Base-by-base conservation (phyloP, 2,113 vertebrate species). In the Cebus imitator region DNA sequence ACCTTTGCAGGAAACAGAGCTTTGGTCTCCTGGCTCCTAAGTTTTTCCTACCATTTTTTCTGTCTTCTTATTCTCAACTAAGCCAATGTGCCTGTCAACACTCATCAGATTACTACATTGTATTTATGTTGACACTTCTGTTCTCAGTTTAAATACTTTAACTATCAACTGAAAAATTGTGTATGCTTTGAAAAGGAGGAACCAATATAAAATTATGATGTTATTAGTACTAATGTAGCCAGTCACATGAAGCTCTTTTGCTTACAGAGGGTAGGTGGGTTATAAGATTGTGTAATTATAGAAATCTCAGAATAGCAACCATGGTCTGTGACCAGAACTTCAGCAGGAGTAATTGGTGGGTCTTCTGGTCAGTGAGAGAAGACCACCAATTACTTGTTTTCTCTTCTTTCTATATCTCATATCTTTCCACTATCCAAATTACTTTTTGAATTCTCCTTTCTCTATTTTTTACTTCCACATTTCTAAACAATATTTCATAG, bases 71-170 rank as follows among this genome's bases (percentile, higher is more conserved):
- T n/a, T 92, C 32, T 96, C 66, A 86, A 27, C 55, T 94, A 91
- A 88, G 57, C 14, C 50, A 48, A 4, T 68, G 75, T 94, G 10
- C 50, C 48, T 89, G 8, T 94, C 21, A 64, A 6, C n/a, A 86
- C 35, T 81, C 35, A 80, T 48, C 64, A 91, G 30, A 83, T 68
- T 68, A 35, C 14, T 70, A 8, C 4, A 57, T 92, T 25, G n/a
- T 84, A 68, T 96, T 90, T 80, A 91, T 90, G 23, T 83, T 93
- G 76, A 40, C 70, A 83, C 81, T 87, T 97, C 5, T 61, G 23
- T 93, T 95, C 50, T 90, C 43, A 78, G 30, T 75, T 45, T 90
- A 50, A 45, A 45, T 81, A 86, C 23, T 64, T 96, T 73, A 96
- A 68, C 35, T 86, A 0, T 85, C 55, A 96, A 58, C n/a, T 87